These are phyloP conservation scores for Bostrychus sinensis DNA, from an alignment of 2,113 vertebrate genomes.

Conservation along the genomic window DNA sequence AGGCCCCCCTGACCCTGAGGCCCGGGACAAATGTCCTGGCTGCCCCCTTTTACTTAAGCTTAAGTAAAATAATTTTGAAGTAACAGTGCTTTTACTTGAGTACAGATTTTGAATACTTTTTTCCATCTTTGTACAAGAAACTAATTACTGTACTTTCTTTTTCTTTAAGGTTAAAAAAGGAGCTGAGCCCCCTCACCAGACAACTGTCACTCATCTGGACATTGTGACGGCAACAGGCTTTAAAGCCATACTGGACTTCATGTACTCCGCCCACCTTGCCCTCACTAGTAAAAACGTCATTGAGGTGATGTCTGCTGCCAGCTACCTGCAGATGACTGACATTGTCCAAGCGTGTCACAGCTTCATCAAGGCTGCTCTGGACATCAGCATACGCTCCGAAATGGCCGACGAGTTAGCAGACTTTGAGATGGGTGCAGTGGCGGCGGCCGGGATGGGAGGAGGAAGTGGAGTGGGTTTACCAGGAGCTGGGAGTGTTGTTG, in stretches of 20 bases:
- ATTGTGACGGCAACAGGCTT: constrained; percentile 98
- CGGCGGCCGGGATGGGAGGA: constrained; percentile 79
- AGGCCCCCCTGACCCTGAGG: no score
- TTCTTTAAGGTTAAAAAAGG: constrained; percentile 87
- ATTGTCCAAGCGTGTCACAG: constrained; percentile 97
- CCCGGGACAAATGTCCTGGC: no score
- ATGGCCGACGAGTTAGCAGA: constrained; percentile 90
- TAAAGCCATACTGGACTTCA: constrained; percentile 98
- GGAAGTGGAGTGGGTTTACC: constrained; percentile 67
- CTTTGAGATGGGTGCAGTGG: constrained; percentile 86
- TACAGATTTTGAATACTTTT: no score
- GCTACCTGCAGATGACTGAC: constrained; percentile 99
- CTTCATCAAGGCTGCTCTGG: constrained; percentile 96
- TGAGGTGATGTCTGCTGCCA: constrained; percentile 98
- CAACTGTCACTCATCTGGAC: constrained; percentile 95
- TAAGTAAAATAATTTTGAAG: neutral
- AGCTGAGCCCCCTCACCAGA: constrained; percentile 87
- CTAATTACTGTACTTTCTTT: neutral
- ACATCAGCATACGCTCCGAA: constrained; percentile 97
- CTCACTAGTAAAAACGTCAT: constrained; percentile 98
- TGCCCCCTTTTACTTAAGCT: no score
- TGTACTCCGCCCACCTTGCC: constrained; percentile 96
- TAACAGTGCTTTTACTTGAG: neutral
- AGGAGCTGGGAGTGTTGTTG: constrained; percentile 75
- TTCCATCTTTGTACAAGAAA: neutral